A percentile compares a stretch with the other conserved stretches of the same genome.
phyloP scores from a whole-genome alignment of 2,888 invertebrate species.

The Agonopterix arenella region DNA sequence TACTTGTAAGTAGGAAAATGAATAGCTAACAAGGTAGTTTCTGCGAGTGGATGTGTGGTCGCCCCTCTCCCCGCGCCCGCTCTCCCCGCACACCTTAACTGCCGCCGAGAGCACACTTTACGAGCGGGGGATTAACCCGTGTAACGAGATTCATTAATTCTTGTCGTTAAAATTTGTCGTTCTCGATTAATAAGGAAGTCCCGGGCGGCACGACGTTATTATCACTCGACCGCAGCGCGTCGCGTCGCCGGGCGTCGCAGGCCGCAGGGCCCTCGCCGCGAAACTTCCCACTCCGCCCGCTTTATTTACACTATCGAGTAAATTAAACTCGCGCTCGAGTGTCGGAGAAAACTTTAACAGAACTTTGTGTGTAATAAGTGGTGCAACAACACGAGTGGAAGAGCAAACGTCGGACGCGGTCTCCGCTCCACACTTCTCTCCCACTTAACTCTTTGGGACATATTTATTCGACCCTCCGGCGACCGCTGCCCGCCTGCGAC shows the following conservation, averaged over 20 bases:
- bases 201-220: slow-evolving; percentile 68
- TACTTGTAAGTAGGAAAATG: slow-evolving; percentile 3
- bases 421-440: slow-evolving; percentile 69
- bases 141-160: slow-evolving; percentile 79
- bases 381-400: slow-evolving; percentile 77
- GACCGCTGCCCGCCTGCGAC: slow-evolving; percentile 63
- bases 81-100: slow-evolving; percentile 62
- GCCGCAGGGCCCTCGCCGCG: slow-evolving; percentile 44
- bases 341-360: slow-evolving; percentile 74
- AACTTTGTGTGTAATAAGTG: slow-evolving; percentile 78
- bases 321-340: slow-evolving; percentile 76
- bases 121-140: slow-evolving; percentile 76
- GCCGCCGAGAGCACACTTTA: slow-evolving; percentile 69
- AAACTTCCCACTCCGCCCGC: slow-evolving; percentile 72
- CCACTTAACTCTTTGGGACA: slow-evolving; percentile 77
- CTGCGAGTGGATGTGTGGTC: slow-evolving; percentile 31
- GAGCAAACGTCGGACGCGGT: slow-evolving; percentile 76
- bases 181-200: slow-evolving; percentile 78
- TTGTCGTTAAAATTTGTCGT: slow-evolving; percentile 79
- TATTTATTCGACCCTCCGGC: slow-evolving; percentile 77
- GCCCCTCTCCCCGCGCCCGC: slow-evolving; percentile 42
- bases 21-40: slow-evolving; percentile 20
- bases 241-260: slow-evolving; percentile 25
- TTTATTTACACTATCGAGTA: slow-evolving; percentile 78
- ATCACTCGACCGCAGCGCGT: slow-evolving; percentile 67